A percentile compares a stretch with the other conserved stretches of the same genome.
phyloP scores from a whole-genome alignment of 1,140 invertebrate genomes.

The Scylla paramamosain region DNA sequence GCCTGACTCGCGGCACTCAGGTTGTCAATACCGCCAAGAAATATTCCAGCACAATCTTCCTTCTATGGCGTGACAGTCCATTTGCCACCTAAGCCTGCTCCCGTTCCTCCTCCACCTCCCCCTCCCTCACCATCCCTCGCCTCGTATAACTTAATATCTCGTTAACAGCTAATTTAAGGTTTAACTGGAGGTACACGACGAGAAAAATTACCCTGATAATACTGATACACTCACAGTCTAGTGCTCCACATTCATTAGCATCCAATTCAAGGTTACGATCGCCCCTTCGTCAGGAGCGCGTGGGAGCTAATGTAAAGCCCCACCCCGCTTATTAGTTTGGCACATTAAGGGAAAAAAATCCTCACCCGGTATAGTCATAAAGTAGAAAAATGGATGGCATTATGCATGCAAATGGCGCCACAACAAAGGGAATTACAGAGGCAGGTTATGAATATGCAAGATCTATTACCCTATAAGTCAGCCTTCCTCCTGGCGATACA shows the following conservation, averaged over 20 bases:
- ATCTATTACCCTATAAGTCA: neutral
- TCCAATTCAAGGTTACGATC: neutral
- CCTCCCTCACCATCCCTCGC: neutral
- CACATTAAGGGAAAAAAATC: neutral
- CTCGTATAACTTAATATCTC: neutral
- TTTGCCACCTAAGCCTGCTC: too few species aligned
- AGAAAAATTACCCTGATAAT: neutral
- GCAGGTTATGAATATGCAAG: conserved; percentile 22
- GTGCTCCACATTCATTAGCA: too few species aligned
- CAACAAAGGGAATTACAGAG: conserved; percentile 1
- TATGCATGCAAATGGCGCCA: conserved; percentile 19
- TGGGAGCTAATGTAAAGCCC: neutral
- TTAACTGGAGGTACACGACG: neutral
- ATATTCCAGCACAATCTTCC: too few species aligned
- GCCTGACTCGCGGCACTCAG: too few species aligned
- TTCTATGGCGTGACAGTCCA: too few species aligned
- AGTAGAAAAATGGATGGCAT: conserved; percentile 6
- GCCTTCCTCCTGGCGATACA: neutral
- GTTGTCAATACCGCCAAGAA: too few species aligned
- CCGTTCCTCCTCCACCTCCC: neutral
- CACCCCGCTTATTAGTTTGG: neutral
- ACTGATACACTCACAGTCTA: neutral
- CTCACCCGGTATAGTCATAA: neutral
- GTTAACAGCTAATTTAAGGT: neutral
- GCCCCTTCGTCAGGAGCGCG: neutral